Evolutionary conservation across 2,888 invertebrate species (phyloP).

Genomic region (Crepidodera aurea): DNA sequence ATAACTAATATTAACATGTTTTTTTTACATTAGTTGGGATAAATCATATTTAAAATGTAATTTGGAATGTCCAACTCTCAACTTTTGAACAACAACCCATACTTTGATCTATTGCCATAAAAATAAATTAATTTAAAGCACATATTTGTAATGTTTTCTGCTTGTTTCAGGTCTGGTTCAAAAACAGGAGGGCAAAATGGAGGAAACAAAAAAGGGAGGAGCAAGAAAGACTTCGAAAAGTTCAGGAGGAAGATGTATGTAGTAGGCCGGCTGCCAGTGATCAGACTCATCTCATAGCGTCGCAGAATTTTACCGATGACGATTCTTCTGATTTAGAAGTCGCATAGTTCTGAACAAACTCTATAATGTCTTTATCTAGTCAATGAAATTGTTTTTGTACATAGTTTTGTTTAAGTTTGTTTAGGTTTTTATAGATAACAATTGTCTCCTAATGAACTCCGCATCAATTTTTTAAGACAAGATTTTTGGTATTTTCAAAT

Average conservation of each 20-base stretch:
- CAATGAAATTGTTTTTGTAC: slow-evolving; percentile 30
- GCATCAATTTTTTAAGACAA: not conserved
- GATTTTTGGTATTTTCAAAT: not conserved
- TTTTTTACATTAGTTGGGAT: too few species aligned
- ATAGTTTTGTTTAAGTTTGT: slow-evolving; percentile 25
- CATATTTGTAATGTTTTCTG: too few species aligned
- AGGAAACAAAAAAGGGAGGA: slow-evolving; percentile 92
- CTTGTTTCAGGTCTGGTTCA: slow-evolving; percentile 90
- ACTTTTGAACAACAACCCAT: too few species aligned
- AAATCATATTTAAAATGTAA: too few species aligned
- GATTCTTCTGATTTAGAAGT: slow-evolving; percentile 85
- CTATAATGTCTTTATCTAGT: slow-evolving; percentile 17
- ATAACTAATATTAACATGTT: too few species aligned
- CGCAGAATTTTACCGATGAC: slow-evolving; percentile 69
- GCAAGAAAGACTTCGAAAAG: slow-evolving; percentile 80
- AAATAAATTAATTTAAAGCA: too few species aligned
- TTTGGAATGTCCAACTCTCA: too few species aligned
- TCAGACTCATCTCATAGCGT: slow-evolving; percentile 45
- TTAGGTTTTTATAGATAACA: not conserved
- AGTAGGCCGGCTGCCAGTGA: slow-evolving; percentile 34
- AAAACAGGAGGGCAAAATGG: slow-evolving; percentile 95
- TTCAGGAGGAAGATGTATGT: slow-evolving; percentile 77
- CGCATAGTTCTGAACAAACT: slow-evolving; percentile 65
- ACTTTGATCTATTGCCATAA: too few species aligned
- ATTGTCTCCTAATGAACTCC: too few species aligned